These are phyloP conservation scores for Chiropotes sagulatus DNA, from an alignment of 2,797 vertebrate species.

Conservation along the genomic window DNA sequence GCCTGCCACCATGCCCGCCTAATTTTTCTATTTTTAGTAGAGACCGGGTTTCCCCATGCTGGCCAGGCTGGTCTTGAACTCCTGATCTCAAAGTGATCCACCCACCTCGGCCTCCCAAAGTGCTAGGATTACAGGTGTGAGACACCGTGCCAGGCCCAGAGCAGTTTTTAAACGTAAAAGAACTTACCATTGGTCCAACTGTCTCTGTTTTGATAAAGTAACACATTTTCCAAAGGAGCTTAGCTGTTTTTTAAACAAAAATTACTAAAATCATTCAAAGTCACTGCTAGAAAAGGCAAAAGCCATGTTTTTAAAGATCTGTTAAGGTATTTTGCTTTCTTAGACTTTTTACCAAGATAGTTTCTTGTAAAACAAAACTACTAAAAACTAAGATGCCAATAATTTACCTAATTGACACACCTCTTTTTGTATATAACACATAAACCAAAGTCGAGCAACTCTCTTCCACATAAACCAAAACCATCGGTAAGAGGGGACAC, in stretches of 20 bases:
- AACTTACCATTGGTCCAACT: not conserved
- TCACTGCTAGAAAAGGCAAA: not conserved
- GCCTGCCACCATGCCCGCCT: too few relatives aligned
- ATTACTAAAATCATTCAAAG: not conserved
- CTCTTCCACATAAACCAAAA: not conserved
- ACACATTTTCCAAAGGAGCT: not conserved
- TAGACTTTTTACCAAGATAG: not conserved
- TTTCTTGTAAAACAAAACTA: conserved; percentile 7
- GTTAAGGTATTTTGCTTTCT: not conserved
- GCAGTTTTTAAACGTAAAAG: not conserved
- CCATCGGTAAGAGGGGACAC: not conserved
- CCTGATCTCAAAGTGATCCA: too few relatives aligned
- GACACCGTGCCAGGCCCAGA: too few relatives aligned
- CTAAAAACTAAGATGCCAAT: not conserved
- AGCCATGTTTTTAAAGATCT: not conserved
- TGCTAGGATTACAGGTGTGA: too few relatives aligned
- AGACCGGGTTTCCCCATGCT: too few relatives aligned
- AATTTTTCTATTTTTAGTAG: too few relatives aligned
- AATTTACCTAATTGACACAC: not conserved
- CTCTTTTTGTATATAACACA: not conserved
- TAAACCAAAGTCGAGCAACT: not conserved
- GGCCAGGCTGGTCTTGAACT: too few relatives aligned
- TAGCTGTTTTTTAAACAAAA: not conserved
- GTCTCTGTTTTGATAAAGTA: conserved; percentile 2
- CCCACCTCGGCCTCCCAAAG: too few relatives aligned